Percentiles rank a stretch among this genome's conserved stretches.
These are phyloP conservation scores for Oreochromis aureus DNA, from an alignment of 2,113 vertebrate genomes.

Conservation along the genomic window DNA sequence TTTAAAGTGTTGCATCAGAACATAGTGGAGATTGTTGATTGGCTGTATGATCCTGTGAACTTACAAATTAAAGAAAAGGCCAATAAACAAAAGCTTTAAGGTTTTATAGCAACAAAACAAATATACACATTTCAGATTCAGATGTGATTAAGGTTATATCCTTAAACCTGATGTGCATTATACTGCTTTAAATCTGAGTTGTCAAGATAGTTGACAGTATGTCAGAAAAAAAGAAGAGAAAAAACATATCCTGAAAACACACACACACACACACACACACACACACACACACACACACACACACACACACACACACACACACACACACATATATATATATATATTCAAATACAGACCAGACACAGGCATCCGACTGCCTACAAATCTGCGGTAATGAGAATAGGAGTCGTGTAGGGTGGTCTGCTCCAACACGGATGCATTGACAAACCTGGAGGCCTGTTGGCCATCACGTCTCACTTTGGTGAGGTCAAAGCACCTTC, in stretches of 20 bases:
- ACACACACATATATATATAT: neutral
- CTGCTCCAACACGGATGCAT: conserved; percentile 19
- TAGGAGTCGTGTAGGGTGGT: conserved; percentile 60
- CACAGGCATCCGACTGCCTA: conserved; percentile 14
- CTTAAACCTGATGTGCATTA: neutral
- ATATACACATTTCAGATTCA: neutral
- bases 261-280: neutral
- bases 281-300: neutral
- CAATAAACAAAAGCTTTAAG: neutral
- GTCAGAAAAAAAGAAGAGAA: neutral
- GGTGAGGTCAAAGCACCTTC: conserved; percentile 47
- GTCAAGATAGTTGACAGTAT: neutral
- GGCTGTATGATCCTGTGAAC: neutral
- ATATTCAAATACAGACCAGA: neutral
- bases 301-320: neutral
- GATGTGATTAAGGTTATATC: neutral
- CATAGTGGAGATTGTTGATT: neutral
- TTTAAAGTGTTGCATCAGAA: neutral
- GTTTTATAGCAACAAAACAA: neutral
- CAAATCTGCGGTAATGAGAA: conserved; percentile 22
- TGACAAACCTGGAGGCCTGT: conserved; percentile 43
- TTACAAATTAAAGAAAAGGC: neutral
- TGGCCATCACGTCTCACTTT: conserved; percentile 63
- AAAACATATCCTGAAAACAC: neutral
- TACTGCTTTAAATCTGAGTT: neutral